Conservation (phyloP, 2,797 vertebrate species). For the Apogon hyalosoma region DNA sequence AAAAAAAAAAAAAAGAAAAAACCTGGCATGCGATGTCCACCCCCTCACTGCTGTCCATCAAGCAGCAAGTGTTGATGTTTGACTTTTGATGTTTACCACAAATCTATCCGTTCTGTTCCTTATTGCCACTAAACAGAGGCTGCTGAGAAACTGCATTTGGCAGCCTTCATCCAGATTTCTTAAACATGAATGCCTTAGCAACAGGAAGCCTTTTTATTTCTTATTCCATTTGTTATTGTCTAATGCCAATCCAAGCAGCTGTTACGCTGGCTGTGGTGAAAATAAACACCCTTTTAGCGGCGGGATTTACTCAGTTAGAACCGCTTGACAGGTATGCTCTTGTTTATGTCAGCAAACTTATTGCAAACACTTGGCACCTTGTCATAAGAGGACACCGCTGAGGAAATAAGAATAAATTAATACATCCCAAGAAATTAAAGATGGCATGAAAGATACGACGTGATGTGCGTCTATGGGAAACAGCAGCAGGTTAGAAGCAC, state of each 20-base stretch:
- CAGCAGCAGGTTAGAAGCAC: conserved; percentile 38
- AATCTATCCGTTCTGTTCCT: conserved; percentile 42
- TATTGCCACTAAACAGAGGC: conserved; percentile 25
- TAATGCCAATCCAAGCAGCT: conserved; percentile 19
- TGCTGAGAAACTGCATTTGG: no score
- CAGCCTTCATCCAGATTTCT: conserved; percentile 19
- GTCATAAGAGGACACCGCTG: conserved; percentile 21
- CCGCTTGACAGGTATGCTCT: conserved; percentile 42
- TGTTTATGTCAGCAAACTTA: conserved; percentile 39
- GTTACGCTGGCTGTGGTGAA: not conserved
- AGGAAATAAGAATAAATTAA: conserved; percentile 13
- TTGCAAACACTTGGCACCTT: conserved; percentile 42
- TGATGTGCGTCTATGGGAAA: conserved; percentile 28
- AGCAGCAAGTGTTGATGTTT: conserved; percentile 26
- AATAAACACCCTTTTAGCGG: conserved; percentile 40
- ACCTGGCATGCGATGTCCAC: not conserved
- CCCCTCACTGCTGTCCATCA: conserved; percentile 5
- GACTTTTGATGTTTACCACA: conserved; percentile 41
- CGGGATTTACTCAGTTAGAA: conserved; percentile 42
- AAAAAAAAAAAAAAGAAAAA: no score
- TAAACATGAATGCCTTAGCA: conserved; percentile 31
- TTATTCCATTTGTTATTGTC: conserved; percentile 7
- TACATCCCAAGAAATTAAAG: conserved; percentile 7
- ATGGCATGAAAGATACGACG: conserved; percentile 2
- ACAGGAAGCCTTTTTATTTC: conserved; percentile 7